phyloP scores from a whole-genome alignment of 2,113 vertebrate genomes.

The Carassius auratus region DNA sequence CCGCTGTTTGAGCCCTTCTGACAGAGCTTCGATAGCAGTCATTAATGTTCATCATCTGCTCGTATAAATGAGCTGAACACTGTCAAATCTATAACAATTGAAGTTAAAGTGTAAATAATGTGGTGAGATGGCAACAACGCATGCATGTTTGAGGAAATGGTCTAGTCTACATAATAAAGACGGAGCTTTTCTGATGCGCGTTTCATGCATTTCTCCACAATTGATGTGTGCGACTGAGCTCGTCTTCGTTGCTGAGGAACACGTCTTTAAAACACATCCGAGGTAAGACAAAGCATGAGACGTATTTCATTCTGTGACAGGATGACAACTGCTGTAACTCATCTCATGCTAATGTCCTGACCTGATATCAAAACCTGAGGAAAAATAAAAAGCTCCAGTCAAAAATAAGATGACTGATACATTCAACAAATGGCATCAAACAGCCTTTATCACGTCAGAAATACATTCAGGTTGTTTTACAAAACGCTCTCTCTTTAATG shows the following conservation, averaged over 20 bases:
- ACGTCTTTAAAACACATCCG: conserved; percentile 2
- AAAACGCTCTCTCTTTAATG: background rate
- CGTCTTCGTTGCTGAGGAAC: background rate
- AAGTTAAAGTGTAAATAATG: background rate
- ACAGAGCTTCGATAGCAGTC: background rate
- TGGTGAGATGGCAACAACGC: background rate
- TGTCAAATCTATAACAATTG: background rate
- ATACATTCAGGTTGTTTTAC: background rate
- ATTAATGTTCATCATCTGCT: background rate
- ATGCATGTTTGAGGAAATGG: background rate
- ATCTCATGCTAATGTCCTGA: conserved; percentile 20
- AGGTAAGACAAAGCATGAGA: conserved; percentile 7
- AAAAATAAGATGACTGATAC: conserved; percentile 10
- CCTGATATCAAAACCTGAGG: background rate
- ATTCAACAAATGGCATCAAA: background rate
- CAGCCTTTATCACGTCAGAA: background rate
- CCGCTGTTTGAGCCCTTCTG: background rate
- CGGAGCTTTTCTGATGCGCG: background rate
- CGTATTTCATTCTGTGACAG: conserved; percentile 7
- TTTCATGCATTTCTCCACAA: background rate
- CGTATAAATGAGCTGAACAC: background rate
- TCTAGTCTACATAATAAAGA: background rate
- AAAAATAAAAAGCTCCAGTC: background rate
- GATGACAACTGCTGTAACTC: conserved; percentile 14
- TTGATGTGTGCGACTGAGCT: background rate